Conservation (phyloP, 2,797 vertebrate species). For the Cyclura pinguis region DNA sequence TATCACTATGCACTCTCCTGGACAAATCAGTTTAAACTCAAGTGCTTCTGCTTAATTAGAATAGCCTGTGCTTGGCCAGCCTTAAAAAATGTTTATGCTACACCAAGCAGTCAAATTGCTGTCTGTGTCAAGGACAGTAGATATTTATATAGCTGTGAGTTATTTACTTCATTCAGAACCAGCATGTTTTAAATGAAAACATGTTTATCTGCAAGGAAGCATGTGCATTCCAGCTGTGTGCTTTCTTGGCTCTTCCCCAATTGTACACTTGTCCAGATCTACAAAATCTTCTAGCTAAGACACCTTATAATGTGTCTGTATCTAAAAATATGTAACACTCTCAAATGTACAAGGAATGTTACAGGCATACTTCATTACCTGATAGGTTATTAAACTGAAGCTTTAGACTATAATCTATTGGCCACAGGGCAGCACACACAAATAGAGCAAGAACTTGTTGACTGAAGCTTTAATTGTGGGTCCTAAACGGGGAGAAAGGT, state of each 20-base stretch:
- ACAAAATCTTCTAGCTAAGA: background rate
- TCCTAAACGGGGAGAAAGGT: no score
- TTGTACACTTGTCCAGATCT: background rate
- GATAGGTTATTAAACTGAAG: background rate
- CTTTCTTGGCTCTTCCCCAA: slow-evolving; percentile 20
- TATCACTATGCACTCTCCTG: background rate
- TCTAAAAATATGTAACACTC: background rate
- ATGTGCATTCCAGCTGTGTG: accelerated
- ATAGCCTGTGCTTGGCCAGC: background rate
- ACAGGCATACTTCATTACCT: background rate
- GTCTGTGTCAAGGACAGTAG: background rate
- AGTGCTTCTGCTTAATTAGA: slow-evolving; percentile 5
- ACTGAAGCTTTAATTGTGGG: background rate
- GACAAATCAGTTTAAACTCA: background rate
- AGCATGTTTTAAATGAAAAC: slow-evolving; percentile 11
- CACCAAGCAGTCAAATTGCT: slow-evolving; percentile 8
- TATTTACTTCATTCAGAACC: slow-evolving; percentile 19
- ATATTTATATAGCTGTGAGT: slow-evolving; percentile 28
- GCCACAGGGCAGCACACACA: background rate
- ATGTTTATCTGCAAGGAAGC: background rate
- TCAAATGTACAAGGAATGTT: background rate
- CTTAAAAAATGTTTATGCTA: background rate
- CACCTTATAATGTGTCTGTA: background rate
- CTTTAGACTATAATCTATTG: background rate
- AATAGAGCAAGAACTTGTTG: background rate